These are phyloP conservation scores for Chlorocebus sabaeus DNA, from an alignment of 2,113 vertebrate species.

Conservation along the genomic window DNA sequence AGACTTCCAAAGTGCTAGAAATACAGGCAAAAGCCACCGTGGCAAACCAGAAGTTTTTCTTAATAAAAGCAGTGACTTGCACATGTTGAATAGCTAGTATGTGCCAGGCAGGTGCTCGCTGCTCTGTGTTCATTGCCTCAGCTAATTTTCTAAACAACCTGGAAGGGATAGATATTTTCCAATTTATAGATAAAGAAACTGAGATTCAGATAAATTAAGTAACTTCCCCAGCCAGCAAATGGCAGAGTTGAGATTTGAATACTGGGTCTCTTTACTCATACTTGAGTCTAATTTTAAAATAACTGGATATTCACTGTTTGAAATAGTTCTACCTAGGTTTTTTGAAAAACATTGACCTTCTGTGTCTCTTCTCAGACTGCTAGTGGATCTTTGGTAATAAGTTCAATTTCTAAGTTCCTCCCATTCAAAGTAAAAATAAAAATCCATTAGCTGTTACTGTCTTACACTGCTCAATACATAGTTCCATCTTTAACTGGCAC, in stretches of 20 bases:
- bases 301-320: neutral
- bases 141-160: neutral
- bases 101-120: neutral
- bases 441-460: neutral
- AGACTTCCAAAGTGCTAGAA: no score
- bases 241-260: neutral
- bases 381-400: neutral
- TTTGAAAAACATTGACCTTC: neutral
- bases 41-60: neutral
- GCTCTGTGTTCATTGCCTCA: neutral
- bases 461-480: neutral
- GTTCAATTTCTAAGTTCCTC: conserved; percentile 14
- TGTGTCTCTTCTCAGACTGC: neutral
- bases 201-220: neutral
- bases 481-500: neutral
- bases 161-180: neutral
- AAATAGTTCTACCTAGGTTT: neutral
- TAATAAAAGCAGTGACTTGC: neutral
- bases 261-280: neutral
- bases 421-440: conserved; percentile 35
- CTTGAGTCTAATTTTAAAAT: neutral
- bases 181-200: neutral
- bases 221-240: neutral
- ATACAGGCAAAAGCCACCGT: no score
- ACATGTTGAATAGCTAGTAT: neutral